Evolutionary conservation across 2,113 vertebrate species (phyloP).

Genomic region (Mormyrus lacerda): DNA sequence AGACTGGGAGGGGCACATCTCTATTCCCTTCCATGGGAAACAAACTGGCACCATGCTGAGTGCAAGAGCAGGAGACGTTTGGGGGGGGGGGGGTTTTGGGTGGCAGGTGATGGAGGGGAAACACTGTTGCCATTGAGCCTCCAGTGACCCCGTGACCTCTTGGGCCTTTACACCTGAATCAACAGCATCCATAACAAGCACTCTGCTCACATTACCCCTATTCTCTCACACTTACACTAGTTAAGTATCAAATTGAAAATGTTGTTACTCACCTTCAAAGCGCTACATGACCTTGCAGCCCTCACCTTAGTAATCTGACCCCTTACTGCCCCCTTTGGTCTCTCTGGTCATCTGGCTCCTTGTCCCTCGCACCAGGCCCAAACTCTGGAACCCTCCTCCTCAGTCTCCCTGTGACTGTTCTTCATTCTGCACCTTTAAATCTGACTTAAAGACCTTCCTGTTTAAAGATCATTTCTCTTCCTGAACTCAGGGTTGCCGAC

Average conservation of each 20-base stretch:
- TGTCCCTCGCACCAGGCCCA: background rate
- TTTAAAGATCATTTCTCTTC: too few species aligned
- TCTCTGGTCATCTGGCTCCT: background rate
- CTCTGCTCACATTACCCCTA: background rate
- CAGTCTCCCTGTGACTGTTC: background rate
- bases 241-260: background rate
- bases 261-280: background rate
- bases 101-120: background rate
- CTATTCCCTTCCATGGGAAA: background rate
- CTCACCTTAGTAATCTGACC: background rate
- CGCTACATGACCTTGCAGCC: background rate
- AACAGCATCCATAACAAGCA: background rate
- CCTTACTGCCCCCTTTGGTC: background rate
- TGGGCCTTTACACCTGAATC: background rate
- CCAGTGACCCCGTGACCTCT: background rate
- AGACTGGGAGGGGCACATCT: background rate
- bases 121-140: slow-evolving; percentile 7
- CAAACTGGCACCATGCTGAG: background rate
- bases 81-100: slow-evolving; percentile 3
- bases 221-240: background rate
- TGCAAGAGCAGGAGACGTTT: background rate
- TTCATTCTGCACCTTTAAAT: background rate
- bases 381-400: background rate
- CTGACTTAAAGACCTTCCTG: background rate
- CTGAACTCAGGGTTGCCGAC: too few species aligned